Evolutionary conservation across 2,113 vertebrate species (phyloP), one percentile per base, ranked within the genome.

Genomic region (Sceloporus undulatus): DNA sequence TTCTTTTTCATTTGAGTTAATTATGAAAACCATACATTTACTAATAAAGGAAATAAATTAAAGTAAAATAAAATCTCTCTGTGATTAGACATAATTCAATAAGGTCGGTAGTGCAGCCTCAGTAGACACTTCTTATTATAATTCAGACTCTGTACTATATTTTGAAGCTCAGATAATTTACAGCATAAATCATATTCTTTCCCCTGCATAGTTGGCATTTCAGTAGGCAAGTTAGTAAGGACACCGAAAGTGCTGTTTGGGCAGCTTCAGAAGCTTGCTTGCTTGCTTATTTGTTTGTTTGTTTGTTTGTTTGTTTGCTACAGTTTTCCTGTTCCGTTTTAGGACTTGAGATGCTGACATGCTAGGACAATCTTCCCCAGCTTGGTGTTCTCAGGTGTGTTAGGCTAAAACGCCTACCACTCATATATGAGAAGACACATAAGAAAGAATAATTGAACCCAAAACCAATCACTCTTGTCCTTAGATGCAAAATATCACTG

Each of bases 141-240:
- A 56, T 71, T 14, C 65, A 84, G 71, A 73, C 16, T 27, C n/a
- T 9, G 11, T 66, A 48, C 7, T 10, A 75, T 19, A 87, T 91
- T 86, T 18, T 74, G 18, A 85, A 92, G 54, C 21, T 0, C 0
- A 9, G 25, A 9, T 7, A 79, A 5, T 77, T 1, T 27, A 27
- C 21, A 56, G 54, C 56, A 7, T 40, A 78, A 87, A 83, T 65
- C 23, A n/a, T 81, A 86, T 38, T 73, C 10, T 85, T 89, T 84
- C 75, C 79, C 59, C 23, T 75, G n/a, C 1, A 88, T 56, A 86
- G 85, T 19, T 82, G 78, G 74, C 77, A 65, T 84, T 93, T 90
- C 86, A 62, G 59, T 62, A 83, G 38, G 40, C 71, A 86, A 56
- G n/a, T 42, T 84, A 87, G 75, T 71, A 88, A 21, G 34, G 79